Evolutionary conservation across 1,140 invertebrate genomes (phyloP).

Genomic region (Brachionus koreanus): DNA sequence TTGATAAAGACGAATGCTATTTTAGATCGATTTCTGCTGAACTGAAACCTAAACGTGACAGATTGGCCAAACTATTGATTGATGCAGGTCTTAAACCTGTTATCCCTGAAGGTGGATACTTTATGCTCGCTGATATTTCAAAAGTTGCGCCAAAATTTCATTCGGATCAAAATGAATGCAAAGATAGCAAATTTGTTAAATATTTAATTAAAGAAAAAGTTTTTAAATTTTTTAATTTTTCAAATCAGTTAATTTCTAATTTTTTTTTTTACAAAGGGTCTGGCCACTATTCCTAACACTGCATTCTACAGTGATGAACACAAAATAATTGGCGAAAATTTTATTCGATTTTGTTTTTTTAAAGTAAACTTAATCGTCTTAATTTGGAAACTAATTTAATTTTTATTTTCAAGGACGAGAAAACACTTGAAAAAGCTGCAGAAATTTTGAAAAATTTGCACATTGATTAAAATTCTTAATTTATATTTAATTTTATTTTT

Average conservation of each 20-base stretch:
- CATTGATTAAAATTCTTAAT: conserved; percentile 3
- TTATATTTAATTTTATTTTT: background rate
- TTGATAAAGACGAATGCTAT: conserved; percentile 74
- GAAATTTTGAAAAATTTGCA: conserved; percentile 46
- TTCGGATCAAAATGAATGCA: background rate
- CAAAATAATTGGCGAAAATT: conserved; percentile 79
- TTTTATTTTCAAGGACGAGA: conserved; percentile 46
- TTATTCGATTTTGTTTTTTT: conserved; percentile 83
- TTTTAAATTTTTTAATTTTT: background rate
- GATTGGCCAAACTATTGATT: conserved; percentile 69
- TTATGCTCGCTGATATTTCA: conserved; percentile 87
- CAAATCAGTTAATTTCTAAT: conserved; percentile 75
- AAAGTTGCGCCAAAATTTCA: conserved; percentile 47
- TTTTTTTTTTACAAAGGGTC: conserved; percentile 83
- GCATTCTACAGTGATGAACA: conserved; percentile 82
- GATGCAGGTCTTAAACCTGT: conserved; percentile 83
- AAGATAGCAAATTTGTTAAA: conserved; percentile 44
- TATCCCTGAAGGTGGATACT: conserved; percentile 91
- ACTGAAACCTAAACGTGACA: conserved; percentile 77
- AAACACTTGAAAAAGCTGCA: conserved; percentile 46
- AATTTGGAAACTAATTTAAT: background rate
- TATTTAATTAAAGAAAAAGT: conserved; percentile 50
- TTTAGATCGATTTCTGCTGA: conserved; percentile 73
- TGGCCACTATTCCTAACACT: conserved; percentile 86
- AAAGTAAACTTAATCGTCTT: conserved; percentile 62